Percentiles rank a stretch among this genome's conserved stretches.
Evolutionary conservation across 2,113 vertebrate genomes (phyloP).

Genomic region (Pipa parva): DNA sequence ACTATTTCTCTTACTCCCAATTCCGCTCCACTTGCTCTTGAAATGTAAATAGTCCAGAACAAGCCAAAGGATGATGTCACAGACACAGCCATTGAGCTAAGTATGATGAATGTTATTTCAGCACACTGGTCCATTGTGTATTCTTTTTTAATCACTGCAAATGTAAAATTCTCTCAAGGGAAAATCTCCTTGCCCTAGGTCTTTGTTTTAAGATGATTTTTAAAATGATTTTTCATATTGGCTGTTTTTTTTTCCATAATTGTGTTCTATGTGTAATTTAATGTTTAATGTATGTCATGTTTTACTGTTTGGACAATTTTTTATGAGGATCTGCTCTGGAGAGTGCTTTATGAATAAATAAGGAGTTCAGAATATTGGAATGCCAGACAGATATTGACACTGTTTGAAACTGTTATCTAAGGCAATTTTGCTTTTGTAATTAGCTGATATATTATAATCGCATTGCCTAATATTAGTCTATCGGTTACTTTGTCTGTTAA

Average conservation of each 20-base stretch:
- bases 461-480: constrained; percentile 17
- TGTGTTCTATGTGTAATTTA: constrained; percentile 32
- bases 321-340: constrained; percentile 21
- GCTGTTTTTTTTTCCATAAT: neutral
- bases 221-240: constrained; percentile 12
- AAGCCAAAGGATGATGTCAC: constrained; percentile 39
- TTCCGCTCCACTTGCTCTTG: constrained; percentile 34
- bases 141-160: constrained; percentile 16
- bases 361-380: constrained; percentile 14
- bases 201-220: constrained; percentile 17
- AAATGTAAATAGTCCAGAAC: constrained; percentile 33
- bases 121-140: constrained; percentile 33
- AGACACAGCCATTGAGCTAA: constrained; percentile 32
- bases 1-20: constrained; percentile 18
- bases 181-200: constrained; percentile 15
- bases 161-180: constrained; percentile 28
- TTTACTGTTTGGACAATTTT: constrained; percentile 33
- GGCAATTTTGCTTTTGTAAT: constrained; percentile 16
- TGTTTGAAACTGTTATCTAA: constrained; percentile 19
- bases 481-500: constrained; percentile 10
- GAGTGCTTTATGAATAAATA: constrained; percentile 35
- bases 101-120: constrained; percentile 24
- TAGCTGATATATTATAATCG: constrained; percentile 14
- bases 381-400: constrained; percentile 11
- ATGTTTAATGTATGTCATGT: constrained; percentile 34